Conservation (phyloP, 2,797 vertebrate genomes). For the Ataeniobius toweri region DNA sequence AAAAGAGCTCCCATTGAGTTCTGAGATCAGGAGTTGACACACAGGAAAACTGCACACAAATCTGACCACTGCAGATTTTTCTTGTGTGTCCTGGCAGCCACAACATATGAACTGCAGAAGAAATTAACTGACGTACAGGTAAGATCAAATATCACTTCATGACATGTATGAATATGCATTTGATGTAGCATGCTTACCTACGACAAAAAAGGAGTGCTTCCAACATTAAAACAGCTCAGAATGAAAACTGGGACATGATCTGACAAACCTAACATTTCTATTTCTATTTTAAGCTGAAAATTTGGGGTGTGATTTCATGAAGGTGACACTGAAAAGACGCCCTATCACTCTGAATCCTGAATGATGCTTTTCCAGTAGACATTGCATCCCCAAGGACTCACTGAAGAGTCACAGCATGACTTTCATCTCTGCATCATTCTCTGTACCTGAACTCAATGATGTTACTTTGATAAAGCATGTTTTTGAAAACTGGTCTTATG, state of each 20-base stretch:
- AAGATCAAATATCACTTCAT: background rate
- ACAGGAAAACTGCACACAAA: background rate
- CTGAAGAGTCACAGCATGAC: constrained; percentile 34
- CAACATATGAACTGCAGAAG: background rate
- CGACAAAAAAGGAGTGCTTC: constrained; percentile 4
- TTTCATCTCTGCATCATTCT: constrained; percentile 33
- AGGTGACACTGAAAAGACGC: constrained; percentile 51
- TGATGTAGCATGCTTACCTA: background rate
- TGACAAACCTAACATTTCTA: constrained; percentile 26
- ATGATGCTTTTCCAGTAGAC: constrained; percentile 53
- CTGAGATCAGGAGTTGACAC: constrained; percentile 1
- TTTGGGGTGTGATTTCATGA: constrained; percentile 29
- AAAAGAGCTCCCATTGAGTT: background rate
- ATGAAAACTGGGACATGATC: constrained; percentile 6
- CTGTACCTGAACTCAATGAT: constrained; percentile 30
- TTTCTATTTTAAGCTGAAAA: constrained; percentile 42
- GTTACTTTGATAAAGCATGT: constrained; percentile 17
- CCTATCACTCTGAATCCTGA: constrained; percentile 32
- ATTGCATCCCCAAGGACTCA: constrained; percentile 38
- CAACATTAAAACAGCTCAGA: constrained; percentile 14
- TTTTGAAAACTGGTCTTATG: background rate
- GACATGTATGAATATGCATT: background rate
- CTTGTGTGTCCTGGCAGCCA: background rate
- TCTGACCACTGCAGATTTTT: background rate
- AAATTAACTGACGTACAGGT: background rate